Conservation (phyloP, 2,888 invertebrate genomes). For the Calameuta pallipes region DNA sequence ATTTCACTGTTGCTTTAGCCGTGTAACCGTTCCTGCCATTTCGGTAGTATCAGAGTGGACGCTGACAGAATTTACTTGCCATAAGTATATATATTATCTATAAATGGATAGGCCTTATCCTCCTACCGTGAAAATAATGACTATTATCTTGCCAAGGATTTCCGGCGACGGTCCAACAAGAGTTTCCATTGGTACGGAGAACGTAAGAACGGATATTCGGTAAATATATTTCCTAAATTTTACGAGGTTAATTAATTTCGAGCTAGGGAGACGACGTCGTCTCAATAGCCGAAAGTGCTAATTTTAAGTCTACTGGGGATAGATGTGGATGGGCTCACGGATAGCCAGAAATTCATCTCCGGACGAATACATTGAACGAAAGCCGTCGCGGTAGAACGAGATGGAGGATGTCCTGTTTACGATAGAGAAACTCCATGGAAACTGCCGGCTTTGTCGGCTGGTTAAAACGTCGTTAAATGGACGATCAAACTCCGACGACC, state of each 20-base stretch:
- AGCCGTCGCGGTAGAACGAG: not conserved
- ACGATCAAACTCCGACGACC: not conserved
- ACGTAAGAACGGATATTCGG: not conserved
- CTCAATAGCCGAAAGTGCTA: not conserved
- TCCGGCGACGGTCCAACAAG: not conserved
- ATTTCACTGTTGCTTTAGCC: not conserved
- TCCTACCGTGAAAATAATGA: not conserved
- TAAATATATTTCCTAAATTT: conserved; percentile 4
- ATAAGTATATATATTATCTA: not conserved
- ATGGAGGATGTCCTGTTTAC: not conserved
- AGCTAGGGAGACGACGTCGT: conserved; percentile 1
- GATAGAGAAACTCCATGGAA: not conserved
- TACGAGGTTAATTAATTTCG: conserved; percentile 1
- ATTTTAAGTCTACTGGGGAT: not conserved
- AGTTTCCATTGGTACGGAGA: not conserved
- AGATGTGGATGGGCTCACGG: not conserved
- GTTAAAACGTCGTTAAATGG: conserved; percentile 5
- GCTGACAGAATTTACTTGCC: not conserved
- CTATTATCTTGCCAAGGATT: not conserved
- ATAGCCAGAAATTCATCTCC: not conserved
- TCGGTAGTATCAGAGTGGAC: not conserved
- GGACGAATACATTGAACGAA: not conserved
- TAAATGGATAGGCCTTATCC: not conserved
- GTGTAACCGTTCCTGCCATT: not conserved
- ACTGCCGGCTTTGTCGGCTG: conserved; percentile 3